These are phyloP conservation scores for Catalaphyllia jardinei DNA, from an alignment of 64 coral and sea anemone species.

Conservation along the genomic window DNA sequence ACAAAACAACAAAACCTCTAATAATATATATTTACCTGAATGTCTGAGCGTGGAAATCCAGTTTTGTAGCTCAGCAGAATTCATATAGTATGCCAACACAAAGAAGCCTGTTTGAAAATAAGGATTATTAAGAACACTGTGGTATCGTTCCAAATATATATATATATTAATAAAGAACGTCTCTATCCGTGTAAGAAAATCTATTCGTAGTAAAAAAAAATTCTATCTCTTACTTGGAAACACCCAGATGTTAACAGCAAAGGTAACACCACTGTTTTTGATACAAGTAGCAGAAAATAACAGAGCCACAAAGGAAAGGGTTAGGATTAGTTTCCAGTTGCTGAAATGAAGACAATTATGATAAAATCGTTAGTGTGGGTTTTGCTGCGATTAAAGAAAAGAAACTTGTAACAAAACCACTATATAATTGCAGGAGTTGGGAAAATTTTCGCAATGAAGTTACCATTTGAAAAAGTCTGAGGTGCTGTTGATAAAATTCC, in stretches of 20 bases:
- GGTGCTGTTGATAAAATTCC: neutral
- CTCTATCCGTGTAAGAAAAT: neutral
- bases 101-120: neutral
- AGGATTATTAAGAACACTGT: neutral
- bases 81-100: neutral
- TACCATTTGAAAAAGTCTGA: constrained; percentile 36
- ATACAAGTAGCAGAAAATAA: constrained; percentile 17
- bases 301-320: neutral
- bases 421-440: no score
- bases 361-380: neutral
- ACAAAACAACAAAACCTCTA: no score
- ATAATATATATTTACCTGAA: no score
- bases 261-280: constrained; percentile 10
- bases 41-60: constrained; percentile 1
- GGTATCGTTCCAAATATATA: neutral
- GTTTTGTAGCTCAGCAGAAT: constrained; percentile 5
- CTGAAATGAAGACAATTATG: neutral
- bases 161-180: neutral
- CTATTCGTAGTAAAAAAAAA: no score
- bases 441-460: neutral
- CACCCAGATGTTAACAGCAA: constrained; percentile 44
- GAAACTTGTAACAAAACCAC: neutral
- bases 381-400: neutral
- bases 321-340: constrained; percentile 32
- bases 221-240: constrained; percentile 9